A percentile compares a stretch with the other conserved stretches of the same genome.
Evolutionary conservation across 2,113 vertebrate genomes (phyloP).

Genomic region (Dipodomys spectabilis): DNA sequence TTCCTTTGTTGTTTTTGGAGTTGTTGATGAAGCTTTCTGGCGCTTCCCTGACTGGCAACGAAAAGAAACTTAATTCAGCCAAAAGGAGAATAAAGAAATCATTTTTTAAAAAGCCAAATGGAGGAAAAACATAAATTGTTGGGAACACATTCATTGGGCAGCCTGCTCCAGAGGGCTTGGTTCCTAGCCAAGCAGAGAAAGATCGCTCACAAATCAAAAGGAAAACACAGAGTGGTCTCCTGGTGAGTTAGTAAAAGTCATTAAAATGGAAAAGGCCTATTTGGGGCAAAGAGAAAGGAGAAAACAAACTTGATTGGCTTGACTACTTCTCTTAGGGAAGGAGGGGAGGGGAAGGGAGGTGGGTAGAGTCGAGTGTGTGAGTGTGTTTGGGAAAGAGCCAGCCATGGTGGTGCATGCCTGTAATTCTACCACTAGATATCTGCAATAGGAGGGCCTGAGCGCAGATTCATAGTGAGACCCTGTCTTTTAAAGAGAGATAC

Average conservation of each 20-base stretch:
- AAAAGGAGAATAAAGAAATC: neutral
- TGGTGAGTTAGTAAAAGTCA: neutral
- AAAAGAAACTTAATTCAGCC: neutral
- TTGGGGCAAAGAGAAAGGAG: neutral
- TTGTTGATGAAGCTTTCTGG: neutral
- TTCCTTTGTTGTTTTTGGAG: too few species aligned
- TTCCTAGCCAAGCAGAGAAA: neutral
- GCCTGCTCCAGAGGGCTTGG: neutral
- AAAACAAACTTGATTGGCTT: accelerated
- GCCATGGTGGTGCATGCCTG: too few species aligned
- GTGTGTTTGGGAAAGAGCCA: neutral
- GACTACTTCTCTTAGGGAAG: neutral
- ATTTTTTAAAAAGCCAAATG: neutral
- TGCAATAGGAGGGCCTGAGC: too few species aligned
- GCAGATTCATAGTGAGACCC: too few species aligned
- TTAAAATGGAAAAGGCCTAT: neutral
- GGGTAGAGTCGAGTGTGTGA: too few species aligned
- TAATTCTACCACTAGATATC: too few species aligned
- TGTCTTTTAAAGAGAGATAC: too few species aligned
- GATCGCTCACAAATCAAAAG: neutral
- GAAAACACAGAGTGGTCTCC: neutral
- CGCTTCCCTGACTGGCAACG: neutral
- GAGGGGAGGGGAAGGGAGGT: neutral
- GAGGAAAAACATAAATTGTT: neutral
- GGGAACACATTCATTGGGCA: neutral